phyloP scores from a whole-genome alignment of 2,797 vertebrate species.

The Manis pentadactyla region DNA sequence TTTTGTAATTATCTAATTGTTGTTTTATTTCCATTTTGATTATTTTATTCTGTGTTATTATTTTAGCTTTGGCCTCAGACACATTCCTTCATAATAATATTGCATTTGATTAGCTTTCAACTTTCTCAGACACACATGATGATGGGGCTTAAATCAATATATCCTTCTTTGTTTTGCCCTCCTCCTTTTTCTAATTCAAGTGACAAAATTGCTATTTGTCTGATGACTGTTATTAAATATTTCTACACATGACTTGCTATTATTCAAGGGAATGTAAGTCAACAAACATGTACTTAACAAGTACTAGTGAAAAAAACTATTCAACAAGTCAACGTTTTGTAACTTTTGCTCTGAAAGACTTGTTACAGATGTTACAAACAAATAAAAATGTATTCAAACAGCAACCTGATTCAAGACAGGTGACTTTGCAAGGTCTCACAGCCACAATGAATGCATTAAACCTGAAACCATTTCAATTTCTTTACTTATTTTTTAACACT shows the following conservation, averaged over 20 bases:
- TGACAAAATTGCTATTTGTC: not conserved
- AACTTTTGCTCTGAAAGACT: not conserved
- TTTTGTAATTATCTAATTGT: conserved; percentile 54
- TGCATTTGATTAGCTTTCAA: conserved; percentile 50
- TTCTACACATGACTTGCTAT: not conserved
- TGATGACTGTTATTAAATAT: not conserved
- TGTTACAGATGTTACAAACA: not conserved
- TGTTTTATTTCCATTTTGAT: conserved; percentile 67
- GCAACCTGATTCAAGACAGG: not conserved
- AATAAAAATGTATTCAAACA: not conserved
- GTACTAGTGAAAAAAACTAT: not conserved
- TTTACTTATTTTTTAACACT: not conserved
- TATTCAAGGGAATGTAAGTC: conserved; percentile 24
- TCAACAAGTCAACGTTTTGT: not conserved
- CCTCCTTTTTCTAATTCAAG: not conserved
- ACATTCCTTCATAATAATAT: conserved; percentile 40
- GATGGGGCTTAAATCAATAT: not conserved
- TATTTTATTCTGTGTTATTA: conserved; percentile 52
- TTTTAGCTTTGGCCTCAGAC: conserved; percentile 35
- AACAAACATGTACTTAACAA: not conserved
- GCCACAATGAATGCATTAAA: conserved; percentile 20
- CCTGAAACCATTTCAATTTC: not conserved
- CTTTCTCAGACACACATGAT: not conserved
- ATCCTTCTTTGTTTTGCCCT: not conserved
- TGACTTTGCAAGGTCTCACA: conserved; percentile 17